These are phyloP conservation scores for Leptinotarsa lineolata DNA, from an alignment of 1,140 invertebrate genomes.

Conservation along the genomic window DNA sequence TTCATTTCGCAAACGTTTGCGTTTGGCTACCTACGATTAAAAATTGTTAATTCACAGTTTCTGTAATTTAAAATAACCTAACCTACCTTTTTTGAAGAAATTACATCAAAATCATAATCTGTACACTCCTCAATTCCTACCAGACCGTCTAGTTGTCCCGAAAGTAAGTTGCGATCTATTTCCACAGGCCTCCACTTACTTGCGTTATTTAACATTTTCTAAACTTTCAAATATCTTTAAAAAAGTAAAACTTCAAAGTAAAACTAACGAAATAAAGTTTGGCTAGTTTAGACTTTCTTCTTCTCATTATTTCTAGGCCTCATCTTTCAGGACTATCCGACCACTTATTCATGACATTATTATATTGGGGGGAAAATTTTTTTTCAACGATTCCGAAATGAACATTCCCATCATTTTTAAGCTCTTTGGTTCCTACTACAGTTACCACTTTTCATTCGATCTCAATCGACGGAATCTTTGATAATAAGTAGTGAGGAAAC, in stretches of 20 bases:
- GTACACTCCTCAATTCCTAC: slow-evolving; percentile 67
- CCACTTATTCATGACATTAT: no score
- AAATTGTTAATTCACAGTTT: slow-evolving; percentile 4
- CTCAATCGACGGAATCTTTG: no score
- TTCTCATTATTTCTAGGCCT: background rate
- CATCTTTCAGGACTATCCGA: no score
- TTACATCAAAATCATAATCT: slow-evolving; percentile 60
- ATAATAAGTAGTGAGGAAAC: no score
- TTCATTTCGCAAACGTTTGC: background rate
- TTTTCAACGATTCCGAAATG: no score
- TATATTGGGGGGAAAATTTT: no score
- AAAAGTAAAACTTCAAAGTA: background rate
- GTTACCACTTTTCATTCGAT: no score
- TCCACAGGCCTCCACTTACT: slow-evolving; percentile 62
- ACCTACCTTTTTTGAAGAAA: background rate
- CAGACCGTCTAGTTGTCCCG: slow-evolving; percentile 60
- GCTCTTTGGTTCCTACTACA: no score
- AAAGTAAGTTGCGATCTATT: slow-evolving; percentile 59
- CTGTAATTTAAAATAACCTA: background rate
- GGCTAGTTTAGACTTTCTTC: background rate
- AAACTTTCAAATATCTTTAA: background rate
- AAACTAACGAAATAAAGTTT: no score
- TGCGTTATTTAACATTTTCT: slow-evolving; percentile 17
- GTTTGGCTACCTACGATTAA: slow-evolving; percentile 21
- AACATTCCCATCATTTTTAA: no score